Base-by-base conservation (phyloP, 2,888 invertebrate species). In the Metopia argyrocephala region DNA sequence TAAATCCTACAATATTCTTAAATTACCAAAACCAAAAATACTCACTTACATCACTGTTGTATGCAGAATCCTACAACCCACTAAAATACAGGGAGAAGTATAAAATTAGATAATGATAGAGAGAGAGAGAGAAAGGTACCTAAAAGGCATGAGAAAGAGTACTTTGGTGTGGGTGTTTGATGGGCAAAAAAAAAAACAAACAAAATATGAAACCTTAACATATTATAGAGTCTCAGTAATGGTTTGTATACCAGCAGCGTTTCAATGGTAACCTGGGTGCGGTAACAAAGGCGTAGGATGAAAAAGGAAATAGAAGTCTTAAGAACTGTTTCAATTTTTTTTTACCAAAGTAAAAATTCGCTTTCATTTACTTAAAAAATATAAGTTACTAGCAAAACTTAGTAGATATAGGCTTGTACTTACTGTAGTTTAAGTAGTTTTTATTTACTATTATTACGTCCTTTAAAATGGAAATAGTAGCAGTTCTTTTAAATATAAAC, bases 201-300 rank as follows among this genome's bases (percentile, higher is more conserved):
- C 56, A 61, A 54, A 18, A 50, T 38, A 46, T 61, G 54, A 54
- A 61, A 25, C 38, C 31, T 28, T 38, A 48, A 48, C 12, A 59
- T 56, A 20, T 31, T 45, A 61, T 23, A 38, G 5, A 68, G 20
- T 62, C 69, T 57, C 70, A 65, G 28, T 64, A 56, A 65, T 61
- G 21, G 28, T 48, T 52, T 23, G 56, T 28, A 57, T 21, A 69
- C 65, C 48, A 71, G 45, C 57, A 76, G 57, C 73, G 76, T 81
- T 61, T 38, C 78, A 46, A 56, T 81, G 65, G 78, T 56, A 74
- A 78, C 69, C 74, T 69, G 81, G 81, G 81, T 81, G 81, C 81
- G 81, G 81, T 81, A 74, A 25, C 73, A 81, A 69, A 45, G 78
- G 9, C 74, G 80, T 73, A 31, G 48, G 0, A 9, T 2, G n/a